These are phyloP conservation scores for Amblyjoppa fuscipennis DNA, from an alignment of 2,888 invertebrate species.

Conservation along the genomic window DNA sequence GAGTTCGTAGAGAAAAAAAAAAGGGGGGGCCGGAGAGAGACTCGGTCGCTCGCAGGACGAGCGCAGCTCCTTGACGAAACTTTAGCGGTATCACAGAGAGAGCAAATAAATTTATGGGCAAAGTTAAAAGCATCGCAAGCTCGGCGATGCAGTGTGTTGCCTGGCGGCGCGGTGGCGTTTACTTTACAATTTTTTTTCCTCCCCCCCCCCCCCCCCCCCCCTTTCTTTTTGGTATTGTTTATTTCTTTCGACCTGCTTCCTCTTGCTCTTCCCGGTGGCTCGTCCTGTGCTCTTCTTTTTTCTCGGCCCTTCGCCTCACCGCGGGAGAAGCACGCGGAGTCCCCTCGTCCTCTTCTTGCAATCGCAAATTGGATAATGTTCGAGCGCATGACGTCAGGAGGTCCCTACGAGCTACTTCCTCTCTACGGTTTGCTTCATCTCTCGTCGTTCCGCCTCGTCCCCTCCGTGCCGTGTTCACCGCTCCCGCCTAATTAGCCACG, in stretches of 20 bases:
- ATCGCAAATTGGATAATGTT: slow-evolving; percentile 68
- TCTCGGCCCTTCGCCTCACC: background rate
- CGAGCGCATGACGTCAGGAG: slow-evolving; percentile 58
- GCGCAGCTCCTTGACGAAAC: slow-evolving; percentile 79
- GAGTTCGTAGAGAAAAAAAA: slow-evolving; percentile 65
- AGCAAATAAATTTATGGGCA: slow-evolving; percentile 83
- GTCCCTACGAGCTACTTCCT: slow-evolving; percentile 33
- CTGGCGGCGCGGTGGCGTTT: slow-evolving; percentile 60
- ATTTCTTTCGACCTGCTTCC: slow-evolving; percentile 47
- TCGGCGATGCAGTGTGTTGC: slow-evolving; percentile 74
- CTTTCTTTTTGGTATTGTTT: slow-evolving; percentile 36
- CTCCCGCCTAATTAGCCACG: slow-evolving; percentile 58
- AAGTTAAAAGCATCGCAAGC: slow-evolving; percentile 82
- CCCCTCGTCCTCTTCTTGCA: background rate
- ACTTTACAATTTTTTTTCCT: slow-evolving; percentile 59
- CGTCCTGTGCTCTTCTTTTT: slow-evolving; percentile 54
- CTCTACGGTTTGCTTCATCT: slow-evolving; percentile 30
- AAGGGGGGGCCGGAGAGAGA: slow-evolving; percentile 63
- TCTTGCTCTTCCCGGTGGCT: slow-evolving; percentile 30
- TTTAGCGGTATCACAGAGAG: slow-evolving; percentile 78
- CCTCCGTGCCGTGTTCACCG: background rate
- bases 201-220: slow-evolving; percentile 13
- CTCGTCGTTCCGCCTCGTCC: slow-evolving; percentile 11
- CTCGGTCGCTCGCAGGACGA: slow-evolving; percentile 60
- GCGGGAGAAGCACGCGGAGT: background rate